These are phyloP conservation scores for Ischnus inquisitorius DNA, from an alignment of 2,888 invertebrate genomes.

Conservation along the genomic window DNA sequence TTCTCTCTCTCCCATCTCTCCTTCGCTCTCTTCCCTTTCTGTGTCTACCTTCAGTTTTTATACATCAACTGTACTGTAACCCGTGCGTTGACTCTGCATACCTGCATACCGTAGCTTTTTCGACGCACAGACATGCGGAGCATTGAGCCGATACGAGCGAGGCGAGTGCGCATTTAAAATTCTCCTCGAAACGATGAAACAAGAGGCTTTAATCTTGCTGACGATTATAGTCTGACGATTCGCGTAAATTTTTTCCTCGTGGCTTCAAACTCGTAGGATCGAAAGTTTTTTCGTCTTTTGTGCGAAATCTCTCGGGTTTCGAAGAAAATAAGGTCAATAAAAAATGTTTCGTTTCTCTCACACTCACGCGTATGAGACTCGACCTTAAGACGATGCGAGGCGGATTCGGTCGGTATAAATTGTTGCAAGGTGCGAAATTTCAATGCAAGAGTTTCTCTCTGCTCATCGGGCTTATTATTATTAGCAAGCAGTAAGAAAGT, in stretches of 20 bases:
- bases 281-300: not conserved
- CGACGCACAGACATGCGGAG: constrained; percentile 8
- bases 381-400: not conserved
- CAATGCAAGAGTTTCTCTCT: not conserved
- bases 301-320: too few relatives aligned
- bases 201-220: constrained; percentile 48
- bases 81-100: not conserved
- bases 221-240: constrained; percentile 34
- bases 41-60: constrained; percentile 18
- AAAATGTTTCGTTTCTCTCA: too few relatives aligned
- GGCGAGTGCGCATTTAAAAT: constrained; percentile 8
- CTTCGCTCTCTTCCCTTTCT: not conserved
- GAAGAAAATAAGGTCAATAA: too few relatives aligned
- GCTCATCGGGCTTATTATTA: not conserved
- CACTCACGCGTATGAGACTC: too few relatives aligned
- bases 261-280: not conserved
- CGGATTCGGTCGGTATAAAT: too few relatives aligned
- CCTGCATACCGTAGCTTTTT: not conserved
- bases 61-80: constrained; percentile 40
- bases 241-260: not conserved
- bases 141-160: not conserved
- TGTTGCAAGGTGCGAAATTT: too few relatives aligned
- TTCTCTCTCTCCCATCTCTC: not conserved
- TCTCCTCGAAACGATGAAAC: constrained; percentile 27
- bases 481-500: not conserved